Conservation (phyloP, 2,797 vertebrate species). For the Rallus crepitans region DNA sequence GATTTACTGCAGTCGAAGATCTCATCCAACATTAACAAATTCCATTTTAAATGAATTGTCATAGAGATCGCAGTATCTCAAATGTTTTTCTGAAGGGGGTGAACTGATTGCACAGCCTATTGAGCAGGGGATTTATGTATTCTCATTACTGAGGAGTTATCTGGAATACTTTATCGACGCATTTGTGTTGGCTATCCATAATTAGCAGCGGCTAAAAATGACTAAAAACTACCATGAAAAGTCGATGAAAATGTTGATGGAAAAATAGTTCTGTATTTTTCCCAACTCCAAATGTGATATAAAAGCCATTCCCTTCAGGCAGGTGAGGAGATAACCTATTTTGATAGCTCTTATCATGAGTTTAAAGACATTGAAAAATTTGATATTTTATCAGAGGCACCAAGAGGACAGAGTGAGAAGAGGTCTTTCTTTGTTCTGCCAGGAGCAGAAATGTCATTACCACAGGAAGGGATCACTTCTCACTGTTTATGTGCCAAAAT, state of each 20-base stretch:
- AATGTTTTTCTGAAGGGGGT: neutral
- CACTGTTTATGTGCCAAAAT: neutral
- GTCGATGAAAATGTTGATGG: neutral
- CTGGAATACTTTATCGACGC: neutral
- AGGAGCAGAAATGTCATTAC: neutral
- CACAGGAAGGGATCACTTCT: neutral
- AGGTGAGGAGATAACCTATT: neutral
- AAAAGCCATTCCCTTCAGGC: neutral
- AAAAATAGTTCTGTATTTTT: neutral
- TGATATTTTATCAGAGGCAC: neutral
- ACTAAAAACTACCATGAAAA: neutral
- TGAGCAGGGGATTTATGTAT: neutral
- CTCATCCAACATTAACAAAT: neutral
- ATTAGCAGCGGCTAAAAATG: neutral
- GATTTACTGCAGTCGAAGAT: neutral
- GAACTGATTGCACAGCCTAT: neutral
- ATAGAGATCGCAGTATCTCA: neutral
- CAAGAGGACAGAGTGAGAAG: neutral
- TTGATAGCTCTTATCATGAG: neutral
- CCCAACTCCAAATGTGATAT: neutral
- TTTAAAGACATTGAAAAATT: neutral
- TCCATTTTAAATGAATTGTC: neutral
- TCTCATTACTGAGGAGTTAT: slow-evolving; percentile 1
- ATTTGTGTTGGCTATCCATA: neutral
- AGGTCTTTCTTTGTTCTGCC: neutral